phyloP scores from a whole-genome alignment of 2,888 invertebrate species.

The Hoplodrina ambigua region DNA sequence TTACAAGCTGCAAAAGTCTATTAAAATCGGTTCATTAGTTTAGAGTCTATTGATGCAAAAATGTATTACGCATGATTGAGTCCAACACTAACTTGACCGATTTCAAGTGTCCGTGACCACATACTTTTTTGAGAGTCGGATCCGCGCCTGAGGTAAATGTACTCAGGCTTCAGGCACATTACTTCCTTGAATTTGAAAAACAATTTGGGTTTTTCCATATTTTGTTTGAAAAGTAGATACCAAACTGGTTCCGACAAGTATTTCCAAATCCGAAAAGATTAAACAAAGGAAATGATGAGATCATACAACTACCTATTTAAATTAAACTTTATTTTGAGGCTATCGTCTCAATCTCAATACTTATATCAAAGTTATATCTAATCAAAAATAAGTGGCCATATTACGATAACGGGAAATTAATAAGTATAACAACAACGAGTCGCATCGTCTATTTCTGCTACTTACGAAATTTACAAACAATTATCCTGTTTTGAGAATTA shows the following conservation, averaged over 20 bases:
- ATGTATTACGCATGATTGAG: too few species aligned
- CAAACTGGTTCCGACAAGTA: not conserved
- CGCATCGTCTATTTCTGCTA: conserved; percentile 11
- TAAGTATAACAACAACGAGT: conserved; percentile 23
- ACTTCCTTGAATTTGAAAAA: not conserved
- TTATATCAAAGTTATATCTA: conserved; percentile 39
- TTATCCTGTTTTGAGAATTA: not conserved
- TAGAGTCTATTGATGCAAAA: too few species aligned
- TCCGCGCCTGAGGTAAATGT: too few species aligned
- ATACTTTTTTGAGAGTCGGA: too few species aligned
- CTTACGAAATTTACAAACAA: conserved; percentile 19
- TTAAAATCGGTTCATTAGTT: too few species aligned
- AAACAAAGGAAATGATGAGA: conserved; percentile 41
- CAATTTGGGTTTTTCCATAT: not conserved
- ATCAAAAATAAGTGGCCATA: conserved; percentile 30
- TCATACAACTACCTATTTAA: conserved; percentile 34
- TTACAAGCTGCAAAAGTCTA: too few species aligned
- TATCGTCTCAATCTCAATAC: conserved; percentile 29
- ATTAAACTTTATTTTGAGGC: conserved; percentile 12
- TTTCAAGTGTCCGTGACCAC: too few species aligned
- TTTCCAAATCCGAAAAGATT: conserved; percentile 10
- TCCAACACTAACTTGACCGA: too few species aligned
- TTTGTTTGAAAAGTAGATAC: conserved; percentile 13
- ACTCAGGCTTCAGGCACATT: too few species aligned
- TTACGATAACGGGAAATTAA: conserved; percentile 25